Evolutionary conservation across 2,888 invertebrate species (phyloP), one percentile per base, ranked within the genome.

Genomic region (Barypeithes pellucidus): DNA sequence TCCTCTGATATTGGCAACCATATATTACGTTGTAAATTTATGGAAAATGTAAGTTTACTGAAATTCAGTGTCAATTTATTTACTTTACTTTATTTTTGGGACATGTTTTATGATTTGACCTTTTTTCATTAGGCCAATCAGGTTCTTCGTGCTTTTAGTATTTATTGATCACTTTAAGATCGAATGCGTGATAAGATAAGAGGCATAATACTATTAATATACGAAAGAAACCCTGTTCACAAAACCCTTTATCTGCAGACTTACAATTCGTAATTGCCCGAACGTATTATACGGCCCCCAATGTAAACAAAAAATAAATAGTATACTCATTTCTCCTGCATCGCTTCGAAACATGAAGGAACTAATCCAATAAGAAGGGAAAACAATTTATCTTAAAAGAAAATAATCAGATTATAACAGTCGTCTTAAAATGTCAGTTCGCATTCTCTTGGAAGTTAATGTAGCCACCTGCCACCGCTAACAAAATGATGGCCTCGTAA

Each of bases 391-490:
- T 73, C 69, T 69, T 66, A 57, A 70, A 69, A 66, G 69, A 69
- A 69, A 73, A 69, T 73, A 73, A 73, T 69, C 69, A 50, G 73
- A 73, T 73, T 73, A 73, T 65, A 69, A 69, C 59, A 70, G 69
- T 72, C 72, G 67, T 65, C 73, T 73, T 61, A 69, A 73, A 69
- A 73, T 65, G 73, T 73, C 73, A 63, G 54, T 43, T 72, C 67
- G 57, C 67, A 72, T 67, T 61, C 61, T 61, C 22, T 59, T 39
- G 50, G 52, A 61, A 67, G 65, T 73, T 73, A 69, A 73, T 69
- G 57, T 69, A 69, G 66, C 73, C 73, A 73, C 73, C 73, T 73
- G 73, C 69, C 73, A 73, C 16, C 69, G 57, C 54, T 69, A 73
- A 69, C 73, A 73, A 69, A 73, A 65, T 65, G 73, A 73, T 68